Conservation (phyloP, 2,113 vertebrate genomes). For the Amazona vittata region DNA sequence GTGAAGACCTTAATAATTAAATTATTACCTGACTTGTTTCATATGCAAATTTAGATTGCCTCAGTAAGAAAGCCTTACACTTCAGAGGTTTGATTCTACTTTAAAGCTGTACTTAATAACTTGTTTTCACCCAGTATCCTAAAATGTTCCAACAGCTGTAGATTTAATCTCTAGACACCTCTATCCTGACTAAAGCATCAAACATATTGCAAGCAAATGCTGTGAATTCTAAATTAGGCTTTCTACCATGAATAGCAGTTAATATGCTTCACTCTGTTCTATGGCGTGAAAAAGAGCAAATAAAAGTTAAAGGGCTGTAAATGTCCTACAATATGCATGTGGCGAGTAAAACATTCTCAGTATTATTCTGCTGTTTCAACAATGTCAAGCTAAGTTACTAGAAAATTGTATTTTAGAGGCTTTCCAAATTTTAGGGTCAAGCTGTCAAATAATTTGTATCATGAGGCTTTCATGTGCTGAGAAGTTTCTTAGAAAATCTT, state of each 20-base stretch:
- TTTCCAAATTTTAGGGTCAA: background rate
- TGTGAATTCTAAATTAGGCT: constrained; percentile 1
- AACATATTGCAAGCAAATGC: background rate
- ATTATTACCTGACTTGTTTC: background rate
- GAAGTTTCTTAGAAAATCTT: background rate
- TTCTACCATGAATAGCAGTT: background rate
- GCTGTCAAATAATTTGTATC: background rate
- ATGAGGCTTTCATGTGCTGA: background rate
- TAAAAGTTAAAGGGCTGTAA: background rate
- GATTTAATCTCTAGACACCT: constrained; percentile 17
- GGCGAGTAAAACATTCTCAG: background rate
- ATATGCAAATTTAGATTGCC: background rate
- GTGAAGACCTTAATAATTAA: background rate
- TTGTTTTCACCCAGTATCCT: background rate
- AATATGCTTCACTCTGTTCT: background rate
- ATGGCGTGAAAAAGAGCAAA: background rate
- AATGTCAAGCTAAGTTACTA: background rate
- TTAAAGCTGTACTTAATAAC: background rate
- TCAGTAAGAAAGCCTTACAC: background rate
- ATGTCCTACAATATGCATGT: background rate
- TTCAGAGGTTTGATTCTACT: background rate
- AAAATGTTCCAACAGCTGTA: constrained; percentile 7
- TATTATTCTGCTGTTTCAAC: background rate
- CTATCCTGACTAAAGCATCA: background rate
- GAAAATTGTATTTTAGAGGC: background rate